Evolutionary conservation across 2,797 vertebrate genomes (phyloP).

Genomic region (Protonibea diacanthus): DNA sequence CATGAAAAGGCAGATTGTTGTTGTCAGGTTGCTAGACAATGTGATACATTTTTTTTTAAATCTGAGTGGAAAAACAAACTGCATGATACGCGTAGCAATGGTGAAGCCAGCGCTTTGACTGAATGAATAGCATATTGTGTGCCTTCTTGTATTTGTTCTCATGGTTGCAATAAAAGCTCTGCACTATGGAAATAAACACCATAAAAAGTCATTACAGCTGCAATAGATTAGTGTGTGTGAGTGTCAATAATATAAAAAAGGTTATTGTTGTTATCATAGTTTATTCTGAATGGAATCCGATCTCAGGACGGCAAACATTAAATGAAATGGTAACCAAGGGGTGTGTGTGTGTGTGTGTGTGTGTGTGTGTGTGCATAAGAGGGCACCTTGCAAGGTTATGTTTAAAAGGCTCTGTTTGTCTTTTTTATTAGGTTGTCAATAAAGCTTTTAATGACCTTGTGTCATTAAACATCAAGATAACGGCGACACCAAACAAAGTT

Average conservation of each 20-base stretch:
- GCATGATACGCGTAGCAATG: neutral
- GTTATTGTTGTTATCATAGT: neutral
- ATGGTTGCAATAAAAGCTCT: neutral
- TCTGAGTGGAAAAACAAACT: neutral
- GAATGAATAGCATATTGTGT: neutral
- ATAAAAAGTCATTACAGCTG: neutral
- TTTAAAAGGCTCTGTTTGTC: constrained; percentile 20
- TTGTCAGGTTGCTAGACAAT: neutral
- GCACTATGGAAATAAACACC: neutral
- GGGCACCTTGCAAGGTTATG: constrained; percentile 35
- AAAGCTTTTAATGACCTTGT: constrained; percentile 41
- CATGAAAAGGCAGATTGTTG: neutral
- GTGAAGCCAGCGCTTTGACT: neutral
- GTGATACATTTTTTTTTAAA: neutral
- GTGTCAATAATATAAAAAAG: neutral
- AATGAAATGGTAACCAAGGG: neutral
- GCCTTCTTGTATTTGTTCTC: neutral
- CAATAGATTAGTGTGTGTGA: neutral
- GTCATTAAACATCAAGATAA: constrained; percentile 26
- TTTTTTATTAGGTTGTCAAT: constrained; percentile 48
- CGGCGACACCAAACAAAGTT: constrained; percentile 28
- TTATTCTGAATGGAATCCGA: constrained; percentile 11
- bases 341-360: neutral
- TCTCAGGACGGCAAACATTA: constrained; percentile 4
- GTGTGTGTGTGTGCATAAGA: neutral